Evolutionary conservation across 2,888 invertebrate genomes (phyloP).

Genomic region (Diploptera punctata): DNA sequence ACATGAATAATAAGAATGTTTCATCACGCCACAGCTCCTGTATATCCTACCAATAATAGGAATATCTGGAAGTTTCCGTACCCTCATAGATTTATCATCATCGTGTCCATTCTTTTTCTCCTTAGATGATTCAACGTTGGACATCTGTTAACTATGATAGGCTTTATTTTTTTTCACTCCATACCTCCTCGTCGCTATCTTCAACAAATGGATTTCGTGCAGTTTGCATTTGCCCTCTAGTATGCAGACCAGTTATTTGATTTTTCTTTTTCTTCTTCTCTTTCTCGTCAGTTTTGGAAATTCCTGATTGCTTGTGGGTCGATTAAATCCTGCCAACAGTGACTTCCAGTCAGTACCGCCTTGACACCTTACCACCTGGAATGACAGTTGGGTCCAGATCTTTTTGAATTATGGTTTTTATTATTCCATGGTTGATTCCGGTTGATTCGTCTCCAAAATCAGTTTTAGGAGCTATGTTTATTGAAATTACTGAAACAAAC

Average conservation of each 20-base stretch:
- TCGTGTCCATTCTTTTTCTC: neutral
- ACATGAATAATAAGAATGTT: neutral
- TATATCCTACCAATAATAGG: slow-evolving; percentile 6
- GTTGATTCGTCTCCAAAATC: slow-evolving; percentile 1
- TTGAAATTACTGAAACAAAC: neutral
- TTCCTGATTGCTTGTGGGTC: neutral
- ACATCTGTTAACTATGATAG: neutral
- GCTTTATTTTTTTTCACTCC: neutral
- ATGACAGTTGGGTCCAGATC: neutral
- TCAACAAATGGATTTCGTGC: neutral
- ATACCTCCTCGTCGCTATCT: neutral
- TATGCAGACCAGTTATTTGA: neutral
- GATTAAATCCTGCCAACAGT: neutral
- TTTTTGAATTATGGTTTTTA: neutral
- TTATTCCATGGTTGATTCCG: neutral
- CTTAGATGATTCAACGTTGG: neutral
- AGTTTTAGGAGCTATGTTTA: neutral
- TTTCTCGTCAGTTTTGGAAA: neutral
- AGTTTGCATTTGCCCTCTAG: neutral
- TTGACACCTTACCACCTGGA: neutral
- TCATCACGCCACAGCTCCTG: slow-evolving; percentile 1
- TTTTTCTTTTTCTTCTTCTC: neutral
- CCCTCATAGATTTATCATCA: neutral
- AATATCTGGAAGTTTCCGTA: neutral
- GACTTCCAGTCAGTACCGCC: slow-evolving; percentile 1